Evolutionary conservation across 1,140 invertebrate species (phyloP).

Genomic region (Amphibalanus amphitrite): DNA sequence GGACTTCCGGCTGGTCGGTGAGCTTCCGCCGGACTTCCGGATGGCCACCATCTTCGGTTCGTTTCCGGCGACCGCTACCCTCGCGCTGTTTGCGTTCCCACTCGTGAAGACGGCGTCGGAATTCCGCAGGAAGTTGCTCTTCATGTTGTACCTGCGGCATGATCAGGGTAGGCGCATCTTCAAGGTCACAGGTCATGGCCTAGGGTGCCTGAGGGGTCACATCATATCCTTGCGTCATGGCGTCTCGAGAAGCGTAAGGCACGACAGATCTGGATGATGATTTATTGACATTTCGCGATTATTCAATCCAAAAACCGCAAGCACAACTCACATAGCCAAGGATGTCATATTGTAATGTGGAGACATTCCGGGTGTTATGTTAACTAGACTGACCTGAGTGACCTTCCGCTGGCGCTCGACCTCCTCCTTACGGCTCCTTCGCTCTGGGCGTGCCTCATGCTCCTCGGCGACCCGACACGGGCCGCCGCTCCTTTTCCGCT

Average conservation of each 20-base stretch:
- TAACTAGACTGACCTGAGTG: constrained; percentile 28
- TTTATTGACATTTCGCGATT: no score
- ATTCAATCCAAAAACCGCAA: no score
- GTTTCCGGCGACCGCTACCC: constrained; percentile 3
- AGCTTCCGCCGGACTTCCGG: neutral
- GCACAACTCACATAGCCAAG: no score
- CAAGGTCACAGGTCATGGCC: no score
- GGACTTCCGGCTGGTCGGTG: no score
- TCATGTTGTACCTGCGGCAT: constrained; percentile 26
- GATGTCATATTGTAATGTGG: no score
- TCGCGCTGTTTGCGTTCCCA: constrained; percentile 38
- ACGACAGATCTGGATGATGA: no score
- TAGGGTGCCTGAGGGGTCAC: no score
- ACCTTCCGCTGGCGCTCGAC: constrained; percentile 43
- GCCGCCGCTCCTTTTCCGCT: constrained; percentile 46
- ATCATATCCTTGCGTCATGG: no score
- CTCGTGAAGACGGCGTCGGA: constrained; percentile 61
- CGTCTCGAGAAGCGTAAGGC: no score
- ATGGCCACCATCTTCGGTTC: neutral
- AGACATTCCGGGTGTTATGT: no score
- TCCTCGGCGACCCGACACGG: constrained; percentile 27
- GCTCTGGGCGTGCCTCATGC: constrained; percentile 20
- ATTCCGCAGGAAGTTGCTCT: constrained; percentile 51
- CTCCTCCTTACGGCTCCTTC: constrained; percentile 28
- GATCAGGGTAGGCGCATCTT: no score